These are phyloP conservation scores for Drosophila ironensis DNA, from an alignment of 1,140 invertebrate genomes.

Conservation along the genomic window DNA sequence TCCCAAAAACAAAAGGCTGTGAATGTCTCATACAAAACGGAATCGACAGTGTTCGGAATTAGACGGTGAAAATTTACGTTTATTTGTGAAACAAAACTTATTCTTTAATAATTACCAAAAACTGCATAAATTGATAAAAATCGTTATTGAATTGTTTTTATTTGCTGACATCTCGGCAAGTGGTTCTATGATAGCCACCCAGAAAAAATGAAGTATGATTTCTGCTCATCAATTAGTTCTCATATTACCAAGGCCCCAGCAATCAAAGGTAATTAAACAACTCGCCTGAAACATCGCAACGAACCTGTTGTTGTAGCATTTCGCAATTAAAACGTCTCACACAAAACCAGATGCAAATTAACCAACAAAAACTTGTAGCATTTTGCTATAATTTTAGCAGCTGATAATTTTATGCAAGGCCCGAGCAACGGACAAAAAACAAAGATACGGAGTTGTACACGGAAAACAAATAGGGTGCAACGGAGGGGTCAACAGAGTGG, in stretches of 20 bases:
- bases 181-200: too few species aligned
- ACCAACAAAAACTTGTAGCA: constrained; percentile 56
- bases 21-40: too few species aligned
- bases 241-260: constrained; percentile 7
- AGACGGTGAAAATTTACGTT: too few species aligned
- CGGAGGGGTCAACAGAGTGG: neutral
- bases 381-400: constrained; percentile 52
- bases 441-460: neutral
- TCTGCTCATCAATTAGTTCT: constrained; percentile 24
- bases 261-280: constrained; percentile 48
- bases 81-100: too few species aligned
- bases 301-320: constrained; percentile 41
- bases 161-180: too few species aligned
- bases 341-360: constrained; percentile 53
- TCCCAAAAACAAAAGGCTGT: too few species aligned
- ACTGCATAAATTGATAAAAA: too few species aligned
- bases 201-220: constrained; percentile 18
- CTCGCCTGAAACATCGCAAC: constrained; percentile 40
- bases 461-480: neutral
- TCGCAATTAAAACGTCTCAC: constrained; percentile 51
- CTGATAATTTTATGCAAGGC: constrained; percentile 55
- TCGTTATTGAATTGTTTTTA: too few species aligned
- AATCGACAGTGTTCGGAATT: too few species aligned
- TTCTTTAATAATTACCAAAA: too few species aligned
- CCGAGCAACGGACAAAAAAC: constrained; percentile 2